Evolutionary conservation across 2,113 vertebrate genomes (phyloP).

Genomic region (Ochotona curzoniae): DNA sequence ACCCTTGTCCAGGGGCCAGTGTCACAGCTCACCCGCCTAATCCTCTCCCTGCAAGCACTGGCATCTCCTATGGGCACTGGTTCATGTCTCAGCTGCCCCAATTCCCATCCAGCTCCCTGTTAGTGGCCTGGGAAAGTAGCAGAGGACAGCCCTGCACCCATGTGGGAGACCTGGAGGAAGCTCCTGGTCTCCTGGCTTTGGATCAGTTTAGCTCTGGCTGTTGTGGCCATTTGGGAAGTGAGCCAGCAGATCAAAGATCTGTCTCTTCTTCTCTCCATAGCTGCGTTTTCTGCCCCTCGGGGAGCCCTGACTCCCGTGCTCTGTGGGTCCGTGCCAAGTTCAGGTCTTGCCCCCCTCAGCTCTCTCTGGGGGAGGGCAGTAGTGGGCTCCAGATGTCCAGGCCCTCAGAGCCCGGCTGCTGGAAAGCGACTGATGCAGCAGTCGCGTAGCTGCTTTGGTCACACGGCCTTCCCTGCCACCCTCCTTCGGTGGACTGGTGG

Average conservation of each 20-base stretch:
- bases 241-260: too few relatives aligned
- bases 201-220: too few relatives aligned
- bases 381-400: background rate
- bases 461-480: background rate
- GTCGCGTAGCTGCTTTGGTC: background rate
- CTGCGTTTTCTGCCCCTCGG: too few relatives aligned
- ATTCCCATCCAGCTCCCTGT: background rate
- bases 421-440: background rate
- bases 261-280: too few relatives aligned
- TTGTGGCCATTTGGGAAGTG: too few relatives aligned
- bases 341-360: background rate
- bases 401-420: background rate
- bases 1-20: background rate
- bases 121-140: background rate
- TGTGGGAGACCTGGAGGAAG: too few relatives aligned
- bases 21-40: too few relatives aligned
- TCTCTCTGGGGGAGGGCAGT: background rate
- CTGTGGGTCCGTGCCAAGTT: background rate
- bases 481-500: background rate
- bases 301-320: too few relatives aligned
- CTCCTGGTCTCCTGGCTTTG: too few relatives aligned
- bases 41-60: background rate
- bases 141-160: too few relatives aligned
- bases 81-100: background rate
- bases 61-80: background rate